Percentiles rank a stretch among this genome's conserved stretches.
These are phyloP conservation scores for Lota lota DNA, from an alignment of 2,113 vertebrate species.

Conservation along the genomic window DNA sequence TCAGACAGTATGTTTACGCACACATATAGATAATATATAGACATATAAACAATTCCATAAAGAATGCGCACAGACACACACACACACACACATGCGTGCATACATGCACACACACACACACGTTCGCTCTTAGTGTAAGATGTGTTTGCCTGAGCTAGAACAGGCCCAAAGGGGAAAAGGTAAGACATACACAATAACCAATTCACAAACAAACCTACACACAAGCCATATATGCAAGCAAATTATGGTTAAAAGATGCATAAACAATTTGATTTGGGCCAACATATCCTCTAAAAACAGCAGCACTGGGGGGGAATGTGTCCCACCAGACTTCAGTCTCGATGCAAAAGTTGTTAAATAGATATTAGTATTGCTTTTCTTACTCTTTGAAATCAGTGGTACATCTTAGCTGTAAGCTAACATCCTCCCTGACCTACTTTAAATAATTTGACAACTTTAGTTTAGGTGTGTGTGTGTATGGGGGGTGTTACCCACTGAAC, in stretches of 20 bases:
- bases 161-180: slow-evolving; percentile 13
- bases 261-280: too few species aligned
- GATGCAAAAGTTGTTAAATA: not conserved
- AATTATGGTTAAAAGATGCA: slow-evolving; percentile 22
- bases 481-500: not conserved
- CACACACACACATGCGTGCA: slow-evolving; percentile 5
- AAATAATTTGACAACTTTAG: slow-evolving; percentile 2
- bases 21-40: too few species aligned
- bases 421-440: slow-evolving; percentile 32
- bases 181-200: slow-evolving; percentile 23
- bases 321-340: not conserved
- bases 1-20: too few species aligned
- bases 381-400: not conserved
- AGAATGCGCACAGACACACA: slow-evolving; percentile 6
- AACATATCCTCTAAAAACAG: too few species aligned
- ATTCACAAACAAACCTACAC: slow-evolving; percentile 23
- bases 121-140: slow-evolving; percentile 23
- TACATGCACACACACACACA: slow-evolving; percentile 11
- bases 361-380: not conserved
- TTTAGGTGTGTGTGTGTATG: too few species aligned
- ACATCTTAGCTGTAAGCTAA: slow-evolving; percentile 6
- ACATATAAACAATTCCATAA: too few species aligned
- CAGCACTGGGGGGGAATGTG: not conserved
- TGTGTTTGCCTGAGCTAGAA: slow-evolving; percentile 25
- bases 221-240: slow-evolving; percentile 31